Conservation (phyloP, 2,888 invertebrate species). For the Schrankia costaestrigalis region DNA sequence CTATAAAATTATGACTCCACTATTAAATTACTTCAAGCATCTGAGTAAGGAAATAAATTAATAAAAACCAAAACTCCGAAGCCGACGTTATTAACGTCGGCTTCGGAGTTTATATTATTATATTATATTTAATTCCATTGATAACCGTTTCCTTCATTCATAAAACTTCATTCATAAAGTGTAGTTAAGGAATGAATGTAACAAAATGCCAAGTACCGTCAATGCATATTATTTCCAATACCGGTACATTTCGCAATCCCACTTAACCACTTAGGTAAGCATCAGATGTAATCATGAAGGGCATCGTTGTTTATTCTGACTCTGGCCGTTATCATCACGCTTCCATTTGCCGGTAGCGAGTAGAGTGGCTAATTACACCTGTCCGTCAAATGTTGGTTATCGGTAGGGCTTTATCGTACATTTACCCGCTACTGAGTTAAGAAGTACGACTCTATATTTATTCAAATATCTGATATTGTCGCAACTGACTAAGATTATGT, state of each 20-base stretch:
- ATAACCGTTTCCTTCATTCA: too few species aligned
- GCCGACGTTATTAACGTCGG: too few species aligned
- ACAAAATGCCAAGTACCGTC: too few species aligned
- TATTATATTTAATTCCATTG: too few species aligned
- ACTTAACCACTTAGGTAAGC: slow-evolving; percentile 51
- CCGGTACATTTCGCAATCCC: slow-evolving; percentile 49
- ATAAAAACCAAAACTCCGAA: too few species aligned
- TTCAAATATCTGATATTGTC: slow-evolving; percentile 38
- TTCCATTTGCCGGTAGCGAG: slow-evolving; percentile 55
- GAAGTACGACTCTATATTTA: slow-evolving; percentile 35
- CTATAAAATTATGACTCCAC: too few species aligned
- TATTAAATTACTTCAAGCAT: slow-evolving; percentile 7
- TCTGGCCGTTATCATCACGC: slow-evolving; percentile 47
- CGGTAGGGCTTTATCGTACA: slow-evolving; percentile 58
- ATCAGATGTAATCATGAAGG: slow-evolving; percentile 58
- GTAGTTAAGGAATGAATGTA: too few species aligned
- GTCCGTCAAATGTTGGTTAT: slow-evolving; percentile 64
- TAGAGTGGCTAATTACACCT: slow-evolving; percentile 69
- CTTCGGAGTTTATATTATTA: too few species aligned
- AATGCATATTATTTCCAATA: slow-evolving; percentile 14
- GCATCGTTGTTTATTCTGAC: slow-evolving; percentile 64
- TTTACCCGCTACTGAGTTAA: slow-evolving; percentile 43
- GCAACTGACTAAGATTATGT: slow-evolving; percentile 34
- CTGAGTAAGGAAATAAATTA: too few species aligned
- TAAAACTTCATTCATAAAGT: too few species aligned